Evolutionary conservation across 2,888 invertebrate genomes (phyloP).

Genomic region (Conomelus anceps): DNA sequence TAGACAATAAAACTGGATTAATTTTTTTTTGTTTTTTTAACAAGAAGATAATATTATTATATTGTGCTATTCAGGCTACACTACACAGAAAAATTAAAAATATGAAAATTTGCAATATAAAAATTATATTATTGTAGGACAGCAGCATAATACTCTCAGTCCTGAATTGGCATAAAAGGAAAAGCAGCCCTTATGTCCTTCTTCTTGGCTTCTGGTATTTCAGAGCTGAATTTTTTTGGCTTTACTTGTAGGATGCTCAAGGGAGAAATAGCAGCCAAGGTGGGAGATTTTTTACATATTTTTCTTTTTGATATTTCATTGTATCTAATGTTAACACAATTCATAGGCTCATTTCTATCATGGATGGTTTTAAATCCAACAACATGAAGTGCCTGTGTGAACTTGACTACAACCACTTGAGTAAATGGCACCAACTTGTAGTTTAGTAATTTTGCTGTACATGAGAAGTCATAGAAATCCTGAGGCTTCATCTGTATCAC

Average conservation of each 20-base stretch:
- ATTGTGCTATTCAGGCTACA: too few species aligned
- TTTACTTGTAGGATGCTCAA: too few species aligned
- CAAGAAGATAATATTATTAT: not conserved
- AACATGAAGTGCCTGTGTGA: not conserved
- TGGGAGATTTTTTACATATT: too few species aligned
- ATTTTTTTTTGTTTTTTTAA: not conserved
- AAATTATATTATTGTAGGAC: not conserved
- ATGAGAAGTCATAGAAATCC: constrained; percentile 12
- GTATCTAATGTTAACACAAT: not conserved
- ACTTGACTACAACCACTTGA: constrained; percentile 6
- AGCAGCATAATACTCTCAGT: not conserved
- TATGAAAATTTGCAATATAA: not conserved
- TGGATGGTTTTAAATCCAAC: constrained; percentile 12
- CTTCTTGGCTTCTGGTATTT: not conserved
- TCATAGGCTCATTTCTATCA: not conserved
- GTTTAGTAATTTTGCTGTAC: not conserved
- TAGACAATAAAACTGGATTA: not conserved
- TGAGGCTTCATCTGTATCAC: constrained; percentile 16
- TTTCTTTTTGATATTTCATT: too few species aligned
- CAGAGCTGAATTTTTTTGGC: not conserved
- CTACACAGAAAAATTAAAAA: too few species aligned
- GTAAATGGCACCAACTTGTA: constrained; percentile 16
- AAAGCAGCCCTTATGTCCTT: not conserved
- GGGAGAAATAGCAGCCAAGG: too few species aligned
- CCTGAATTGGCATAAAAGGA: not conserved